Evolutionary conservation across 2,797 vertebrate species (phyloP), one percentile per base, ranked within the genome.

Genomic region (Falco columbarius): DNA sequence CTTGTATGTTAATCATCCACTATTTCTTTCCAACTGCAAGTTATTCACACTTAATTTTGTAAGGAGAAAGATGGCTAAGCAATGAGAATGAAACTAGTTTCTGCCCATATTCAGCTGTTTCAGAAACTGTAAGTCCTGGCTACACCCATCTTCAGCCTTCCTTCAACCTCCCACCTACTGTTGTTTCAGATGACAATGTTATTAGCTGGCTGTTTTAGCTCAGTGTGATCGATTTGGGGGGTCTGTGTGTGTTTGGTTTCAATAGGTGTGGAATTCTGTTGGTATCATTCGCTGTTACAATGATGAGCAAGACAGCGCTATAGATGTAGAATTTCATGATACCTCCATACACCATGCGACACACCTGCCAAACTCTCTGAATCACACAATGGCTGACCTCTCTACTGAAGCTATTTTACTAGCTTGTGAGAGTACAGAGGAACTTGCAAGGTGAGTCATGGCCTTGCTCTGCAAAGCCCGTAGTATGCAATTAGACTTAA

Each of bases 261-360:
- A 62, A 36, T 80, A 99, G 99, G 97, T 99, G 40, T 99, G 99
- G 99, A 99, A 99, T 96, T 99, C 99, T 0, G 87, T 99, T 61
- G 99, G 99, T 4, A 99, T 99, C 34, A 98, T 99, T 79, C 99
- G 99, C 34, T 98, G 99, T 82, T 99, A 99, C 98, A 99, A 99
- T 12, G 99, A 99, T 20, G 99, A 99, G 42, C 99, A 99, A 96
- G 99, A 99, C 97, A 99, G 99, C 27, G 99, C 99, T 86, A 98
- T 99, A 4, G 99, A 99, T 14, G 96, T 99, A 29, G 99, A 99
- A 89, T 99, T 99, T 89, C 99, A 99, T 4, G 99, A 99, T 97
- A 98, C 98, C 3, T 99, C 99, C 0, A 85, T 99, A 61, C 99
- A 99, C 70, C 99, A 99, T 6, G 98, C 99, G 59, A 99, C 99